Percentiles rank a stretch among this genome's conserved stretches.
phyloP scores from a whole-genome alignment of 2,797 vertebrate species.

The Columba guinea region DNA sequence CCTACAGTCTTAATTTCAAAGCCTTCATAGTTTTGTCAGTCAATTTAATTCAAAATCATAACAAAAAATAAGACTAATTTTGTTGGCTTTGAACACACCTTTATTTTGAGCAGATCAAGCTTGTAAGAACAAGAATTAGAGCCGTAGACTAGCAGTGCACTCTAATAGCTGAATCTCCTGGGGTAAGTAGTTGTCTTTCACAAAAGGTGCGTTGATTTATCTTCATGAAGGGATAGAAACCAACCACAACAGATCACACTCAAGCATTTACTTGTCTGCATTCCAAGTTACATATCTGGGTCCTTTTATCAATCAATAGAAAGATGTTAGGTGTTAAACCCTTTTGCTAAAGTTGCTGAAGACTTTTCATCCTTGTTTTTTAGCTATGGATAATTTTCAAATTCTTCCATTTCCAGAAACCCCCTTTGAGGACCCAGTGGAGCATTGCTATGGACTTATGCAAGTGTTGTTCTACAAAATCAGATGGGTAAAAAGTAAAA shows the following conservation, averaged over 20 bases:
- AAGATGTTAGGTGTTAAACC: neutral
- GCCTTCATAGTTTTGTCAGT: neutral
- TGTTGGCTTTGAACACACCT: neutral
- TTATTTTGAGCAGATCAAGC: slow-evolving; percentile 21
- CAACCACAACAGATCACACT: neutral
- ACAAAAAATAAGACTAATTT: neutral
- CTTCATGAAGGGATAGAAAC: neutral
- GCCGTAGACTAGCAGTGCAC: neutral
- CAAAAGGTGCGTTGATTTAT: neutral
- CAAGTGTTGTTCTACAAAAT: neutral
- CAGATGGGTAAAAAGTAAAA: neutral
- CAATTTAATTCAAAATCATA: neutral
- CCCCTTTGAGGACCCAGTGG: neutral
- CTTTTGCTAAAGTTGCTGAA: neutral
- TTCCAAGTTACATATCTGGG: neutral
- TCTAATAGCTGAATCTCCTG: neutral
- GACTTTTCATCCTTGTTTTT: neutral
- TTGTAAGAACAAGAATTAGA: neutral
- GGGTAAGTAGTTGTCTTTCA: neutral
- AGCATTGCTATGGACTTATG: neutral
- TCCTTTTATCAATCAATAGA: neutral
- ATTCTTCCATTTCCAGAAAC: neutral
- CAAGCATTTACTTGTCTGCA: neutral
- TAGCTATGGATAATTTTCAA: neutral
- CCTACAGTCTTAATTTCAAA: neutral